phyloP scores from a whole-genome alignment of 2,888 invertebrate genomes.

The Ametastegia equiseti region DNA sequence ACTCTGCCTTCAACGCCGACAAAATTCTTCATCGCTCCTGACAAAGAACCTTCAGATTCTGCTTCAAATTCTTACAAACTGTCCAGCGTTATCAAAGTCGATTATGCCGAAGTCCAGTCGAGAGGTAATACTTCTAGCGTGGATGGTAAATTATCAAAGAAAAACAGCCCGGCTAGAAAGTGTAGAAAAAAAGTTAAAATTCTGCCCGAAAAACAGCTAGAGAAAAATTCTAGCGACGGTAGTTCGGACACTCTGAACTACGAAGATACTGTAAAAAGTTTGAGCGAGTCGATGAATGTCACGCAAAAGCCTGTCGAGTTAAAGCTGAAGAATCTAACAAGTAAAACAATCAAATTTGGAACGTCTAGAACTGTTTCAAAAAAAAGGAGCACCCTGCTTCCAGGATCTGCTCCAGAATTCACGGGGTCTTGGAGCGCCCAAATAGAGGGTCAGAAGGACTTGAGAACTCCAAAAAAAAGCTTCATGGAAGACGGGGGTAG shows the following conservation, averaged over 20 bases:
- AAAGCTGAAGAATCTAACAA: slow-evolving; percentile 43
- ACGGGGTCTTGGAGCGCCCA: slow-evolving; percentile 65
- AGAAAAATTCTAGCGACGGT: slow-evolving; percentile 54
- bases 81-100: slow-evolving; percentile 66
- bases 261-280: slow-evolving; percentile 55
- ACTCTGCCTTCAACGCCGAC: slow-evolving; percentile 49
- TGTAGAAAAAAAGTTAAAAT: slow-evolving; percentile 56
- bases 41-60: slow-evolving; percentile 41
- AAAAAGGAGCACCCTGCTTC: slow-evolving; percentile 58
- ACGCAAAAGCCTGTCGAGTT: neutral
- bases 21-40: slow-evolving; percentile 41
- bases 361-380: slow-evolving; percentile 51
- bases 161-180: slow-evolving; percentile 59
- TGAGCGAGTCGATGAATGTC: slow-evolving; percentile 52
- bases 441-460: slow-evolving; percentile 76
- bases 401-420: slow-evolving; percentile 68
- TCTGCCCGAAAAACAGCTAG: slow-evolving; percentile 33
- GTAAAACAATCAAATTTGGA: slow-evolving; percentile 54
- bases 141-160: slow-evolving; percentile 54
- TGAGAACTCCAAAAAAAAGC: slow-evolving; percentile 77
- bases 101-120: slow-evolving; percentile 63
- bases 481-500: slow-evolving; percentile 81
- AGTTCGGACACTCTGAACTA: slow-evolving; percentile 65
- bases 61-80: slow-evolving; percentile 55
- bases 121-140: neutral